These are phyloP conservation scores for Acleris cristana DNA, from an alignment of 2,888 invertebrate genomes.

Conservation along the genomic window DNA sequence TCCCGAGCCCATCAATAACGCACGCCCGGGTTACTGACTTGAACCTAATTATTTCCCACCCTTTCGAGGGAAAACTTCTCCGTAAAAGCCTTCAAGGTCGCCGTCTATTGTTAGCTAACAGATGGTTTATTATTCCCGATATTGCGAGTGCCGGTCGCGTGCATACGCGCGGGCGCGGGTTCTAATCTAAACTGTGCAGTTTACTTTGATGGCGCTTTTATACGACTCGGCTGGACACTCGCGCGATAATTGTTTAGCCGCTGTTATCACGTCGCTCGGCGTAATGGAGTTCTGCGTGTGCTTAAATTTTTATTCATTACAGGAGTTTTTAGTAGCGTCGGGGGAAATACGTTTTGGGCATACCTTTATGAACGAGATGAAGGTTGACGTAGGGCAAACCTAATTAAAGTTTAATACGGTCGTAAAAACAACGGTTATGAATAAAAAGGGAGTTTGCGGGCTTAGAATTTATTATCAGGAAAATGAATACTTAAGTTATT, in stretches of 20 bases:
- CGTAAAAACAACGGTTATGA: slow-evolving; percentile 33
- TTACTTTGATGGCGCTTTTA: slow-evolving; percentile 31
- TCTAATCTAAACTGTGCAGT: slow-evolving; percentile 5
- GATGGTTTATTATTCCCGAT: slow-evolving; percentile 68
- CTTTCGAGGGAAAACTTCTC: slow-evolving; percentile 76
- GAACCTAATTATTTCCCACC: slow-evolving; percentile 82
- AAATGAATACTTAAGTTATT: slow-evolving; percentile 19
- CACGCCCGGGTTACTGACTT: slow-evolving; percentile 83
- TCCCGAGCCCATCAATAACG: slow-evolving; percentile 81
- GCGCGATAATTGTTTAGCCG: slow-evolving; percentile 32
- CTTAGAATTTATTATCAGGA: slow-evolving; percentile 24
- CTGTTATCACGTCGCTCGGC: slow-evolving; percentile 21
- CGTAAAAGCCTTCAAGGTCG: slow-evolving; percentile 80
- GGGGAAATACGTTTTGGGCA: slow-evolving; percentile 62
- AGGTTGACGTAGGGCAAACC: slow-evolving; percentile 55
- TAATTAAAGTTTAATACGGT: slow-evolving; percentile 57
- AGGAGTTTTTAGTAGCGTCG: slow-evolving; percentile 60
- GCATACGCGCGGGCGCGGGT: slow-evolving; percentile 13
- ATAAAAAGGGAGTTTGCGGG: slow-evolving; percentile 25
- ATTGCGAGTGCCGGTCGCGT: slow-evolving; percentile 53
- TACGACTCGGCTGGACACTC: slow-evolving; percentile 8
- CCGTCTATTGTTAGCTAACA: slow-evolving; percentile 76
- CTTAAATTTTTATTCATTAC: slow-evolving; percentile 62
- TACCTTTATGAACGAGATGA: slow-evolving; percentile 57
- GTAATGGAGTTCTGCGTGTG: slow-evolving; percentile 49